Evolutionary conservation across 1,140 invertebrate species (phyloP).

Genomic region (Ridgeia piscesae): DNA sequence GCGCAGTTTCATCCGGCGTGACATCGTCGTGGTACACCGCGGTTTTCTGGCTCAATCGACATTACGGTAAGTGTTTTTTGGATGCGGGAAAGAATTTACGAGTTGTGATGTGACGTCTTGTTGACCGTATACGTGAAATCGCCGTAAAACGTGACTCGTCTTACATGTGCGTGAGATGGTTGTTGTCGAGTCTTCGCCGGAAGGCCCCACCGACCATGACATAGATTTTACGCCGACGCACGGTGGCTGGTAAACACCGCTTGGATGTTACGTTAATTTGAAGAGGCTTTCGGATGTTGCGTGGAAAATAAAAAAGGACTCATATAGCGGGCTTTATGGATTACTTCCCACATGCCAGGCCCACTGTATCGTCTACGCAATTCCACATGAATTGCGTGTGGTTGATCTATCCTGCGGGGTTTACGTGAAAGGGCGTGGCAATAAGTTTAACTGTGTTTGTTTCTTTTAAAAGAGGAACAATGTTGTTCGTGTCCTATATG

Average conservation of each 20-base stretch:
- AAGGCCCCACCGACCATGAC: background rate
- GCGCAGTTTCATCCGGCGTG: background rate
- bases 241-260: background rate
- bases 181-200: background rate
- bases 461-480: background rate
- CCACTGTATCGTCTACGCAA: background rate
- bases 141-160: background rate
- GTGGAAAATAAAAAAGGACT: background rate
- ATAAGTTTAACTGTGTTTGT: background rate
- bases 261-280: background rate
- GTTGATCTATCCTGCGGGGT: too few species aligned
- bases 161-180: background rate
- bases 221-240: background rate
- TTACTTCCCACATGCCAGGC: background rate
- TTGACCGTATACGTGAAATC: background rate
- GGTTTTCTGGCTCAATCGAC: background rate
- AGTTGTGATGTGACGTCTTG: background rate
- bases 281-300: background rate
- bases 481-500: background rate
- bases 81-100: background rate
- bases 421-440: background rate
- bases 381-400: too few species aligned
- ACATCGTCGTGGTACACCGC: background rate
- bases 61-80: background rate
- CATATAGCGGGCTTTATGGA: background rate